Evolutionary conservation across 2,113 vertebrate genomes (phyloP).

Genomic region (Clupea harengus): DNA sequence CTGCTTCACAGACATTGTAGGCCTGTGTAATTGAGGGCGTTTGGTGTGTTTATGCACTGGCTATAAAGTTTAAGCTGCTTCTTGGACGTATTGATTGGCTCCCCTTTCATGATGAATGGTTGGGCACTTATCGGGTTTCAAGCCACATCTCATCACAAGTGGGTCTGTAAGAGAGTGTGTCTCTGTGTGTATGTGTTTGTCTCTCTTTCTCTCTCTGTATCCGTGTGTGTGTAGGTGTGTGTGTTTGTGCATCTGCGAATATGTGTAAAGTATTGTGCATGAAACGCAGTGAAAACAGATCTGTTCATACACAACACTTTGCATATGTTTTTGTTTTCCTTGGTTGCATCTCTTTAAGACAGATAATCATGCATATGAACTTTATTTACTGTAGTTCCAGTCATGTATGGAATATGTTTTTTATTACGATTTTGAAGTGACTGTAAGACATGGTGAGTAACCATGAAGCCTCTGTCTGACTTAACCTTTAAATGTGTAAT

Average conservation of each 20-base stretch:
- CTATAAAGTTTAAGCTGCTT: constrained; percentile 2
- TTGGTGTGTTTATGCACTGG: background rate
- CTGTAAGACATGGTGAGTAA: too few species aligned
- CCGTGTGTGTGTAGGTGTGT: background rate
- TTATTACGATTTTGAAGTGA: too few species aligned
- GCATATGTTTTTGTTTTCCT: too few species aligned
- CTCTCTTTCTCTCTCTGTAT: background rate
- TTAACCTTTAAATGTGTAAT: too few species aligned
- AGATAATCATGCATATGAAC: too few species aligned
- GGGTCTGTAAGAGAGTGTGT: background rate
- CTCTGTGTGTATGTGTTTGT: background rate
- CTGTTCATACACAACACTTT: too few species aligned
- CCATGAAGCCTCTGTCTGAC: too few species aligned
- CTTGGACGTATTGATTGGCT: constrained; percentile 1
- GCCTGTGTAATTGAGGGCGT: background rate
- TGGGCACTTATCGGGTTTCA: background rate
- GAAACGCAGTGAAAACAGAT: too few species aligned
- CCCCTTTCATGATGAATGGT: background rate
- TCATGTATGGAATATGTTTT: too few species aligned
- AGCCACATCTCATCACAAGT: background rate
- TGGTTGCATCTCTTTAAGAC: too few species aligned
- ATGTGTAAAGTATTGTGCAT: background rate
- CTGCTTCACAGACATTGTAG: background rate
- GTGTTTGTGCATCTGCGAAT: background rate
- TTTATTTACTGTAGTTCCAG: too few species aligned